Evolutionary conservation across 2,888 invertebrate genomes (phyloP).

Genomic region (Frankliniella intonsa): DNA sequence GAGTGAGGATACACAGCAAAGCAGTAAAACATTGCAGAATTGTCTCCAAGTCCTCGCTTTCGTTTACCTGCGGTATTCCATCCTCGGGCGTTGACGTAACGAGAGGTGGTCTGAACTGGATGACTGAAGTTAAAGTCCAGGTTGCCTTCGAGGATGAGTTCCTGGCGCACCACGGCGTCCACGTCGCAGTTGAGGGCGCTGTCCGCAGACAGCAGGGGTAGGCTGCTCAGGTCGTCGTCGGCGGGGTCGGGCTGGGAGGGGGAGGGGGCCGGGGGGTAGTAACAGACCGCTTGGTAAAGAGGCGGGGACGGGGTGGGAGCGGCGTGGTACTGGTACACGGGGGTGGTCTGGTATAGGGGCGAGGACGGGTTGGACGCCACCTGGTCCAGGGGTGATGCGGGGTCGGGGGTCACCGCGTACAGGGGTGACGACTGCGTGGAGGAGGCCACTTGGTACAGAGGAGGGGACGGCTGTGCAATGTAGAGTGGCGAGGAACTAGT

Average conservation of each 20-base stretch:
- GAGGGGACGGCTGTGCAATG: too few species aligned
- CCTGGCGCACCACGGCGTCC: neutral
- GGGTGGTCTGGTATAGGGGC: neutral
- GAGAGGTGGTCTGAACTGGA: too few species aligned
- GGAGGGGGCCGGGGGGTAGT: neutral
- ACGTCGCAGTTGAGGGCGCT: conserved; percentile 10
- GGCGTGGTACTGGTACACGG: neutral
- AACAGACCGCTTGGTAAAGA: too few species aligned
- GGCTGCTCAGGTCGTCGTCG: neutral
- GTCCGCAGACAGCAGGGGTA: neutral
- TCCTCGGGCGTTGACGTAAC: too few species aligned
- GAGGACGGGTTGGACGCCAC: neutral
- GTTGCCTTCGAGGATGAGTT: conserved; percentile 1
- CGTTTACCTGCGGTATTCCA: too few species aligned
- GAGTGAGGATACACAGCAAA: too few species aligned
- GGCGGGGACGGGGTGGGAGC: neutral
- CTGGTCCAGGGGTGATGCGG: neutral
- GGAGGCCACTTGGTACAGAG: too few species aligned
- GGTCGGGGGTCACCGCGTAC: neutral
- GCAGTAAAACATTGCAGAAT: too few species aligned
- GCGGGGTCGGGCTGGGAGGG: neutral
- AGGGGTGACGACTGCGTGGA: neutral
- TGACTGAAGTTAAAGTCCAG: conserved; percentile 11
- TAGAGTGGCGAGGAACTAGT: neutral
- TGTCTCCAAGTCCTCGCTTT: too few species aligned